Base-by-base conservation (phyloP, 2,113 vertebrate species). In the Pygoscelis adeliae region DNA sequence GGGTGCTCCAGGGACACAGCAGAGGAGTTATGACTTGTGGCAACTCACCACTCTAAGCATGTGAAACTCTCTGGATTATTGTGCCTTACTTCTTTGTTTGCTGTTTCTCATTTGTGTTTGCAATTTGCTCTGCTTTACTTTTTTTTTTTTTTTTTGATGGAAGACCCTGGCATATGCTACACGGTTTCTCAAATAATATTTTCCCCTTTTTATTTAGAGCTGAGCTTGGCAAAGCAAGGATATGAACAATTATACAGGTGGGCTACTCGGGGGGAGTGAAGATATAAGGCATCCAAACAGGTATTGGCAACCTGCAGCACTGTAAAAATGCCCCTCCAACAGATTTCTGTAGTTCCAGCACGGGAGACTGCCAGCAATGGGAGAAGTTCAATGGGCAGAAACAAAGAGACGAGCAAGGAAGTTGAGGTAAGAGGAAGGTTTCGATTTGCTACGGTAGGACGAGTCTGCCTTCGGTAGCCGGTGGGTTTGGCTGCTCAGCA, bases 271-370 rank as follows among this genome's bases (percentile, higher is more conserved):
- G 97, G 96, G 93, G 93, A 98, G 97, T 96, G 97, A 98, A 98
- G 98, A 98, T 92, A 90, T 96, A 92, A 98, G 97, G 93, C 97
- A 71, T 89, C 98, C 98, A 96, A 90, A 97, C 97, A 97, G 98
- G 98, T 95, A 80, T 52, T 91, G 98, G 97, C 97, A 95, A 93
- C 97, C 97, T 94, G 91, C 98, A 96, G 90, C 97, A 90, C 86
- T 96, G 81, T 93, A 98, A 98, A 83, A 93, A 99, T 99, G 99
- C 99, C 99, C 87, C 97, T 99, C 93, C 99, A 99, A 85, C 99
- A 99, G 98, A 99, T 99, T 97, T 99, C 98, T 69, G 99, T 99
- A 98, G 99, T 99, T 96, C 99, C 99, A 36, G 98, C 98, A 4
- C 98, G 96, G 97, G 99, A 99, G 96, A 98, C 98, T 9, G 96